Conservation (phyloP, 2,113 vertebrate species). For the Engraulis encrasicolus region DNA sequence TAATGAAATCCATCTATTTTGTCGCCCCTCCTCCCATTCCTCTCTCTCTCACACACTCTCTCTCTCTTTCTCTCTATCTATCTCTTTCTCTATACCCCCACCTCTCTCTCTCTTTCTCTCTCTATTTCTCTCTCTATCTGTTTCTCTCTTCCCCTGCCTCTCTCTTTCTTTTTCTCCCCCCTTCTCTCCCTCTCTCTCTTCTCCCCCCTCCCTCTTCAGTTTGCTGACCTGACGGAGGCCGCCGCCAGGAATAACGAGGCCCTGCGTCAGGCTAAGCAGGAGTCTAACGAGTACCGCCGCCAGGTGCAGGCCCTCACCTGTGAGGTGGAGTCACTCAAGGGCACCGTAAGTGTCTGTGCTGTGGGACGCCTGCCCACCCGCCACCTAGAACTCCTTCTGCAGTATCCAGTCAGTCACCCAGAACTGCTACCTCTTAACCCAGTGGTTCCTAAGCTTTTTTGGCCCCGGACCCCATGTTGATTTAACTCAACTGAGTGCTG, state of each 20-base stretch:
- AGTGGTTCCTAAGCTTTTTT: too few species aligned
- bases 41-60: too few species aligned
- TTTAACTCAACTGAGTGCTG: too few species aligned
- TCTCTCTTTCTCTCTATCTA: neutral
- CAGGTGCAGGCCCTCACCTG: conserved; percentile 95
- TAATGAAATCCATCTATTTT: too few species aligned
- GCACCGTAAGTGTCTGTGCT: conserved; percentile 93
- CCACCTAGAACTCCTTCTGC: too few species aligned
- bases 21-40: too few species aligned
- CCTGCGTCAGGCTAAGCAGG: conserved; percentile 90
- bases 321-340: conserved; percentile 93
- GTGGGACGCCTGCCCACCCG: too few species aligned
- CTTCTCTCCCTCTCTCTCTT: neutral
- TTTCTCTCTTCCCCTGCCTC: neutral
- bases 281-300: conserved; percentile 90
- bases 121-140: neutral
- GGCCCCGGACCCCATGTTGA: too few species aligned
- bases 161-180: neutral
- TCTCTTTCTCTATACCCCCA: neutral
- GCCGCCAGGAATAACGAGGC: conserved; percentile 89
- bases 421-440: too few species aligned
- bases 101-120: neutral
- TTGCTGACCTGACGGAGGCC: conserved; percentile 91
- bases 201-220: conserved; percentile 70
- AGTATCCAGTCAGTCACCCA: too few species aligned